These are phyloP conservation scores for Eulemur rubriventer DNA, from an alignment of 2,797 vertebrate species.

Conservation along the genomic window DNA sequence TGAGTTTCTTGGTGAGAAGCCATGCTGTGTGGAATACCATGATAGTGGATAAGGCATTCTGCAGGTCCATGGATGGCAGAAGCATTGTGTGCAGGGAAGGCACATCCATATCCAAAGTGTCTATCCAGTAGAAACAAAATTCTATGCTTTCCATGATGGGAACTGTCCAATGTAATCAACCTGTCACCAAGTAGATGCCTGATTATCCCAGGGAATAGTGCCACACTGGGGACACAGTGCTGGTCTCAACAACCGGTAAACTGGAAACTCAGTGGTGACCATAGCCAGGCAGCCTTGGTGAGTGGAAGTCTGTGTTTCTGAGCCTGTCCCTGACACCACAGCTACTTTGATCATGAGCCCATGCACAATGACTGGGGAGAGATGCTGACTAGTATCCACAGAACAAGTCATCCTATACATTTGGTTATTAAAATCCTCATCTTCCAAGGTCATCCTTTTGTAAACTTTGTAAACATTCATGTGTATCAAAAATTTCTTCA, in stretches of 20 bases:
- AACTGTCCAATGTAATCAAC: background rate
- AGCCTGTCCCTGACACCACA: fast-evolving
- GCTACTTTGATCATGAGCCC: background rate
- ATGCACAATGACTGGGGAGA: background rate
- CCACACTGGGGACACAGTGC: fast-evolving
- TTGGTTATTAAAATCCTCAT: background rate
- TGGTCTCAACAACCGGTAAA: background rate
- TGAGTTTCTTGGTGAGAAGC: background rate
- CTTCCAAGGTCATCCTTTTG: background rate
- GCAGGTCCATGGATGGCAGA: background rate
- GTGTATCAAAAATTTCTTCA: too few relatives aligned
- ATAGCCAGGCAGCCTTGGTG: background rate
- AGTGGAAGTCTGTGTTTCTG: background rate
- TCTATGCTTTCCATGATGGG: background rate
- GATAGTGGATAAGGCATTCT: background rate
- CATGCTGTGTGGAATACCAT: background rate
- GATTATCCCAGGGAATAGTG: background rate
- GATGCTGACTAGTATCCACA: fast-evolving
- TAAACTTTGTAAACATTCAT: background rate
- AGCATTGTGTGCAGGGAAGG: background rate
- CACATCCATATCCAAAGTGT: background rate
- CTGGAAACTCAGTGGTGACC: fast-evolving
- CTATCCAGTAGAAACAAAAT: background rate
- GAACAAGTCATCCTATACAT: background rate
- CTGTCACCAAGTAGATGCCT: background rate